Percentiles rank a stretch among this genome's conserved stretches.
phyloP scores from a whole-genome alignment of 2,888 invertebrate species.

The Timema cristinae region DNA sequence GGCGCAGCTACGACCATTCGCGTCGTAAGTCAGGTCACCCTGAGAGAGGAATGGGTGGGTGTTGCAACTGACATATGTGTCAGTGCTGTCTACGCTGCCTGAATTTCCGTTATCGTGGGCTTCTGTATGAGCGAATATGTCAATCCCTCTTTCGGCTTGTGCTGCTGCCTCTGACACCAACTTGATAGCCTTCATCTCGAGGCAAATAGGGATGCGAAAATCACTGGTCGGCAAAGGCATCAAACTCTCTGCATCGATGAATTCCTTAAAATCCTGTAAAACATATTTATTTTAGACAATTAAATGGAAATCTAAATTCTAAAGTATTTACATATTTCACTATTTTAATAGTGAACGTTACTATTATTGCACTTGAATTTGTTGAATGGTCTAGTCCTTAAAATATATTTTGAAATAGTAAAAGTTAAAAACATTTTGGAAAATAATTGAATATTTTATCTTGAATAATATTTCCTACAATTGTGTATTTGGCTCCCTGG shows the following conservation, averaged over 20 bases:
- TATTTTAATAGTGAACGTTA: too few relatives aligned
- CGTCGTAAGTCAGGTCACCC: constrained; percentile 49
- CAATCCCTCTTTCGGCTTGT: constrained; percentile 18
- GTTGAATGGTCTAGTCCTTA: too few relatives aligned
- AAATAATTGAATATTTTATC: too few relatives aligned
- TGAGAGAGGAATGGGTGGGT: constrained; percentile 87
- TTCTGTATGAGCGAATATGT: constrained; percentile 22
- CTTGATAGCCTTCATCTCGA: constrained; percentile 60
- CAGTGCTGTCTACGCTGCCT: constrained; percentile 67
- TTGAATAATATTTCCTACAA: too few relatives aligned
- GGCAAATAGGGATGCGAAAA: constrained; percentile 75
- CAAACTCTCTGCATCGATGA: constrained; percentile 84
- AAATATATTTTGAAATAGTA: too few relatives aligned
- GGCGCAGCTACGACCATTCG: constrained; percentile 45
- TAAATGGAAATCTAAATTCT: neutral
- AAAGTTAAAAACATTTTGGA: too few relatives aligned
- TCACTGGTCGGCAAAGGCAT: constrained; percentile 84
- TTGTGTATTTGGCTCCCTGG: too few relatives aligned
- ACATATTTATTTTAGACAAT: neutral
- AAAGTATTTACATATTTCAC: too few relatives aligned
- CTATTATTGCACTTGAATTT: too few relatives aligned
- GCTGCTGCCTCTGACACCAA: constrained; percentile 44
- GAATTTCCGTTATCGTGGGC: constrained; percentile 40
- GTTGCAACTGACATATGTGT: constrained; percentile 95
- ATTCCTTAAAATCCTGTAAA: constrained; percentile 81